phyloP scores from a whole-genome alignment of 2,888 invertebrate genomes.

The Eremobia ochroleuca region DNA sequence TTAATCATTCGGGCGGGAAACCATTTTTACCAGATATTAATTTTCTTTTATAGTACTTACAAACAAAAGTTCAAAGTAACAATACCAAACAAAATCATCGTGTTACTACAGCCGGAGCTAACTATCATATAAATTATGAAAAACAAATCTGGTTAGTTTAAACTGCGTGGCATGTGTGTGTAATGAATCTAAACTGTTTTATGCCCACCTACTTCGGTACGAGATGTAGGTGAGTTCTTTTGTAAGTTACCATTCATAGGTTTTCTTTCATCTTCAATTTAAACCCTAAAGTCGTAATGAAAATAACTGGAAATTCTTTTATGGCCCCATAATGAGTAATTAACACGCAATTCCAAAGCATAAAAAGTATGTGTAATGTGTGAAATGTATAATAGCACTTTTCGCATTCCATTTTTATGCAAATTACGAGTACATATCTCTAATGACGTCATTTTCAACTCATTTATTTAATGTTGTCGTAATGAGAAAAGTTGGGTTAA shows the following conservation, averaged over 20 bases:
- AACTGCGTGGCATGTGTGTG: slow-evolving; percentile 78
- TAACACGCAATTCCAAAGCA: slow-evolving; percentile 29
- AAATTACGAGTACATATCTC: slow-evolving; percentile 30
- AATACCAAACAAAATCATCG: slow-evolving; percentile 71
- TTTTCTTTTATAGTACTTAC: slow-evolving; percentile 67
- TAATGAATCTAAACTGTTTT: slow-evolving; percentile 81
- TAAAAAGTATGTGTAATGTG: slow-evolving; percentile 48
- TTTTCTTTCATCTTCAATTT: slow-evolving; percentile 52
- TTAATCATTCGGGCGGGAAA: slow-evolving; percentile 57
- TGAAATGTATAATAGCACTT: slow-evolving; percentile 41
- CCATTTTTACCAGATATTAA: slow-evolving; percentile 66
- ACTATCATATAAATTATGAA: slow-evolving; percentile 85
- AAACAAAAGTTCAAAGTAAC: slow-evolving; percentile 75
- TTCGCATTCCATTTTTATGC: slow-evolving; percentile 39
- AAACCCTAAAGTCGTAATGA: slow-evolving; percentile 18
- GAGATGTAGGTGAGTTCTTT: slow-evolving; percentile 64
- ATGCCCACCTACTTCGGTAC: slow-evolving; percentile 56
- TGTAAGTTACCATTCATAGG: slow-evolving; percentile 56
- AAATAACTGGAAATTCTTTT: slow-evolving; percentile 9
- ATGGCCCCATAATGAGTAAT: slow-evolving; percentile 13
- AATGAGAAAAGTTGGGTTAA: slow-evolving; percentile 54
- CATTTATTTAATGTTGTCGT: slow-evolving; percentile 52
- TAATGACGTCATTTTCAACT: slow-evolving; percentile 47
- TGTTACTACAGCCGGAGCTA: slow-evolving; percentile 69
- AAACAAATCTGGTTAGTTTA: slow-evolving; percentile 84